Conservation (phyloP, 1,140 invertebrate species). For the Gonatopus flavifemur region DNA sequence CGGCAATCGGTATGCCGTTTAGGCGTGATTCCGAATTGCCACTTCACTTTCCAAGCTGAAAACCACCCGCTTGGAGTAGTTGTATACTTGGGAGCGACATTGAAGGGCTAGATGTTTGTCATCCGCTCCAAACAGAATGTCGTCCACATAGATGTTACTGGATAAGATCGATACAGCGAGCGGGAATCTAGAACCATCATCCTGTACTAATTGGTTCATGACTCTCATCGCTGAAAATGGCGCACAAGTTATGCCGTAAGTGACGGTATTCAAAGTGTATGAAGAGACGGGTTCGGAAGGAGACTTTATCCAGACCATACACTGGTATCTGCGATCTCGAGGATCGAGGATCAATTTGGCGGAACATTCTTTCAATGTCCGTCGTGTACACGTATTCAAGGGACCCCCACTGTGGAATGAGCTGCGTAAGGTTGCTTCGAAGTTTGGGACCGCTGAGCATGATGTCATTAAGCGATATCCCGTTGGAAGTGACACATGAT, state of each 20-base stretch:
- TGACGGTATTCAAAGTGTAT: constrained; percentile 1
- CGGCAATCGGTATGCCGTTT: too few species aligned
- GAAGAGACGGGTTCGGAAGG: not conserved
- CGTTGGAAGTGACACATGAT: not conserved
- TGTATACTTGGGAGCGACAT: too few species aligned
- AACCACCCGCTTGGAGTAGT: too few species aligned
- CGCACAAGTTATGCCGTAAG: not conserved
- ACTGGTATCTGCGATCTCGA: not conserved
- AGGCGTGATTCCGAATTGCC: too few species aligned
- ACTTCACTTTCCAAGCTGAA: too few species aligned
- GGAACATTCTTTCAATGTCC: constrained; percentile 1
- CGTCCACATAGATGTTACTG: not conserved
- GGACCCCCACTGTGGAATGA: not conserved
- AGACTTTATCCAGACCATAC: not conserved
- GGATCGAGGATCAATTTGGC: not conserved
- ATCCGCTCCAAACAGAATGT: not conserved
- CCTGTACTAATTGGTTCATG: not conserved
- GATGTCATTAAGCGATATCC: not conserved
- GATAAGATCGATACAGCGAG: not conserved
- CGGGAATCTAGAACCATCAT: not conserved
- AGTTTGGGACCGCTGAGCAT: not conserved
- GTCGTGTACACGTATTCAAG: not conserved
- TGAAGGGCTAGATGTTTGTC: not conserved
- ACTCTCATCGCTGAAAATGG: constrained; percentile 1
- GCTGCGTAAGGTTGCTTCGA: not conserved